These are phyloP conservation scores for Chionomys nivalis DNA, from an alignment of 2,113 vertebrate species.

Conservation along the genomic window DNA sequence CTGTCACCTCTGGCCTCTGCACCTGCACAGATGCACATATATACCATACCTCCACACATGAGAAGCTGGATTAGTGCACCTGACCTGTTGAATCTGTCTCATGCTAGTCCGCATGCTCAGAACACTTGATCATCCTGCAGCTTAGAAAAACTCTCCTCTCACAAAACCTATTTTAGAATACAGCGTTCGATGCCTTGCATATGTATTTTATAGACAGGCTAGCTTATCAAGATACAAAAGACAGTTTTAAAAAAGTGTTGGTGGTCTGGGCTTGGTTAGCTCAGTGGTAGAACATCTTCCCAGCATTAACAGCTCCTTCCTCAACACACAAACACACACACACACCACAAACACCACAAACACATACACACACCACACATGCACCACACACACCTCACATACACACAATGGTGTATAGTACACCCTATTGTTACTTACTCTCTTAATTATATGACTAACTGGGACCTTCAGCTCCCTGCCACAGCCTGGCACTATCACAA, in stretches of 20 bases:
- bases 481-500: background rate
- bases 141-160: background rate
- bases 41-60: background rate
- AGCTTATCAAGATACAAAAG: background rate
- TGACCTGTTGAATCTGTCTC: background rate
- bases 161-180: background rate
- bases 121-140: no score
- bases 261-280: background rate
- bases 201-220: background rate
- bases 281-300: background rate
- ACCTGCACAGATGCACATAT: no score
- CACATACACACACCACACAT: no score
- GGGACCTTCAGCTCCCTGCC: background rate
- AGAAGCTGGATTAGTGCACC: background rate
- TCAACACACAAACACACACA: background rate
- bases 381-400: background rate
- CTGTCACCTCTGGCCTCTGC: no score
- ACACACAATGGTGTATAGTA: background rate
- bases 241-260: background rate
- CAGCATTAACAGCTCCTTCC: background rate
- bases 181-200: background rate
- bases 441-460: background rate
- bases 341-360: no score
- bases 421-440: background rate
- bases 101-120: no score